These are phyloP conservation scores for Lanistes nyassanus DNA, from an alignment of 1,140 invertebrate genomes.

Conservation along the genomic window DNA sequence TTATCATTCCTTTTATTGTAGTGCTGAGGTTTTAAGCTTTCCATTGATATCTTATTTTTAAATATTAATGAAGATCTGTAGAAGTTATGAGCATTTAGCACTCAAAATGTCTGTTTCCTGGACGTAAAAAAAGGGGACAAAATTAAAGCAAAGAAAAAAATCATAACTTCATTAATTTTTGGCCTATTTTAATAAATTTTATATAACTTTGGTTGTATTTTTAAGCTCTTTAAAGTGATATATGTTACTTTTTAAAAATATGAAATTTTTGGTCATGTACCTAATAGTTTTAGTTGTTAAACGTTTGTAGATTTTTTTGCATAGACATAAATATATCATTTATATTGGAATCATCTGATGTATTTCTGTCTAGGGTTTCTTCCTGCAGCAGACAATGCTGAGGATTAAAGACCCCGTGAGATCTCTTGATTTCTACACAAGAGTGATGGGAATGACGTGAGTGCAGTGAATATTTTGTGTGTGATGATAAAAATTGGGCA, in stretches of 20 bases:
- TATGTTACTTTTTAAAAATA: background rate
- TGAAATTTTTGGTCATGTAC: background rate
- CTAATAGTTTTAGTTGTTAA: too few species aligned
- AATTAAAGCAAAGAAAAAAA: background rate
- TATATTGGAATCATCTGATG: conserved; percentile 6
- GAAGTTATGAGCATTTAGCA: too few species aligned
- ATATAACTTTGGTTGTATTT: background rate
- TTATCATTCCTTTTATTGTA: too few species aligned
- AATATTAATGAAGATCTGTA: too few species aligned
- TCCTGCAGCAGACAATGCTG: conserved; percentile 97
- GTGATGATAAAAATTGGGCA: too few species aligned
- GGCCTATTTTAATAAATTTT: background rate
- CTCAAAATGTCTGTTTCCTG: too few species aligned
- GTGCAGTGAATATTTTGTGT: too few species aligned
- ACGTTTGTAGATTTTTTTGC: too few species aligned
- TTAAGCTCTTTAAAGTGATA: background rate
- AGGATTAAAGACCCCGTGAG: conserved; percentile 90
- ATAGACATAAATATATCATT: background rate
- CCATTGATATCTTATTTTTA: too few species aligned
- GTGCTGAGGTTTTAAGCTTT: too few species aligned
- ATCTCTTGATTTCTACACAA: conserved; percentile 90
- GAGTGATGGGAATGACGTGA: conserved; percentile 87
- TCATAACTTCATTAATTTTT: too few species aligned
- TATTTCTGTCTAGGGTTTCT: conserved; percentile 73
- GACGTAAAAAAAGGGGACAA: too few species aligned